These are phyloP conservation scores for Ateles fusciceps DNA, from an alignment of 2,797 vertebrate species.

Conservation along the genomic window DNA sequence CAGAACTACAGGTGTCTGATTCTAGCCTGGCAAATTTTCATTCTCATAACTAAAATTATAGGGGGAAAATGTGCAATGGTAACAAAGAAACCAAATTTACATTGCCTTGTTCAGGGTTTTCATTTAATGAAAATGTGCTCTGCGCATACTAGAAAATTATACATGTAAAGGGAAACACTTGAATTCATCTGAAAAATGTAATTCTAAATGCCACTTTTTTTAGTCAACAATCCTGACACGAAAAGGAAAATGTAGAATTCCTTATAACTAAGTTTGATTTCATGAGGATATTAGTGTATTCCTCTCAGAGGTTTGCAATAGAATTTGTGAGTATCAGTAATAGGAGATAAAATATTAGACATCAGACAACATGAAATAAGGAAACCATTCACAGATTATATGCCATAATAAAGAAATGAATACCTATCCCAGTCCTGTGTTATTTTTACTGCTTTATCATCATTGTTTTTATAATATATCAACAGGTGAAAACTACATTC, in stretches of 20 bases:
- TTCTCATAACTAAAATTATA: constrained; percentile 49
- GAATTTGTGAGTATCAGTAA: neutral
- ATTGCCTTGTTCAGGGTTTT: constrained; percentile 35
- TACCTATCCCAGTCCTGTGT: neutral
- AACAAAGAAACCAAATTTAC: constrained; percentile 62
- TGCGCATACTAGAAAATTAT: constrained; percentile 51
- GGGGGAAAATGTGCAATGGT: neutral
- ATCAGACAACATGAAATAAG: neutral
- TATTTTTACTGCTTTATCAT: neutral
- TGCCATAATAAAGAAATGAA: neutral
- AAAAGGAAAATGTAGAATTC: neutral
- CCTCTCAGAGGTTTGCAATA: neutral
- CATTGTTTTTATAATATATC: neutral
- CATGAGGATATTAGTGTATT: neutral
- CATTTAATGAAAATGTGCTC: constrained; percentile 41
- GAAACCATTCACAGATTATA: neutral
- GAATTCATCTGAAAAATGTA: constrained; percentile 50
- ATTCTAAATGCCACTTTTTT: constrained; percentile 56
- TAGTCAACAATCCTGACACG: constrained; percentile 4
- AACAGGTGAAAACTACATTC: neutral
- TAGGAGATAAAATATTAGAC: neutral
- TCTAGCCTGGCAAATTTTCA: constrained; percentile 40
- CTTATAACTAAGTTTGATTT: neutral
- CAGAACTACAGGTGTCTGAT: neutral
- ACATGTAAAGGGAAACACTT: constrained; percentile 45